A percentile compares a stretch with the other conserved stretches of the same genome.
phyloP scores from a whole-genome alignment of 1,140 invertebrate species.

The Magallana angulata region DNA sequence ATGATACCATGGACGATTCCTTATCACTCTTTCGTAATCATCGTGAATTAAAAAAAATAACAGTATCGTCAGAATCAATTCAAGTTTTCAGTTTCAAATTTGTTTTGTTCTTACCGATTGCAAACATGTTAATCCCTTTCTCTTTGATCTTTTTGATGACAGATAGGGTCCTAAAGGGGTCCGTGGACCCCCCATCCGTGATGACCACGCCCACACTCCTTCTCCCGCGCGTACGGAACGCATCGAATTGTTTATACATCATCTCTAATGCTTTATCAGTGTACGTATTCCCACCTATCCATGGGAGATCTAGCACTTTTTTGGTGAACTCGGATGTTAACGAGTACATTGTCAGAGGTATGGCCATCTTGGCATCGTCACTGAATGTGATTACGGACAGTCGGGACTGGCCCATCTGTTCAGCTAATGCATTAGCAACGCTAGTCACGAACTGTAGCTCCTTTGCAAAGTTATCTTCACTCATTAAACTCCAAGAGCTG shows the following conservation, averaged over 20 bases:
- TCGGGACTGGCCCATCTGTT: conserved; percentile 38
- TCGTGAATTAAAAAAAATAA: too few relatives aligned
- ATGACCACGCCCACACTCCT: conserved; percentile 62
- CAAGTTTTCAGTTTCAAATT: neutral
- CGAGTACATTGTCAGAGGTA: conserved; percentile 39
- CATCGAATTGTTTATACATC: conserved; percentile 49
- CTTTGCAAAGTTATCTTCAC: conserved; percentile 55
- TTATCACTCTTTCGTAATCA: too few relatives aligned
- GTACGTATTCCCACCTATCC: conserved; percentile 56
- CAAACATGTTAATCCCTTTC: conserved; percentile 57
- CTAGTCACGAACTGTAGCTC: conserved; percentile 63
- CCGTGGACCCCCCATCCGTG: conserved; percentile 67
- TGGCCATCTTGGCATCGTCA: conserved; percentile 44
- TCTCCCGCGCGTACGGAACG: conserved; percentile 39
- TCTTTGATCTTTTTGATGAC: conserved; percentile 44
- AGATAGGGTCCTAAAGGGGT: conserved; percentile 1
- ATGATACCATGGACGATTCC: too few relatives aligned
- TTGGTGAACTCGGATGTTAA: conserved; percentile 36
- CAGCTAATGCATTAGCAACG: conserved; percentile 52
- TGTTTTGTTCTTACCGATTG: conserved; percentile 41
- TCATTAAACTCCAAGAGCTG: conserved; percentile 65
- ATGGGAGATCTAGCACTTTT: conserved; percentile 47
- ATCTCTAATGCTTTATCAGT: conserved; percentile 56
- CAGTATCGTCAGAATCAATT: neutral
- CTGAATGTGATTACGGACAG: conserved; percentile 57